These are phyloP conservation scores for Pardosa pseudoannulata DNA, from an alignment of 2,888 invertebrate species.

Conservation along the genomic window DNA sequence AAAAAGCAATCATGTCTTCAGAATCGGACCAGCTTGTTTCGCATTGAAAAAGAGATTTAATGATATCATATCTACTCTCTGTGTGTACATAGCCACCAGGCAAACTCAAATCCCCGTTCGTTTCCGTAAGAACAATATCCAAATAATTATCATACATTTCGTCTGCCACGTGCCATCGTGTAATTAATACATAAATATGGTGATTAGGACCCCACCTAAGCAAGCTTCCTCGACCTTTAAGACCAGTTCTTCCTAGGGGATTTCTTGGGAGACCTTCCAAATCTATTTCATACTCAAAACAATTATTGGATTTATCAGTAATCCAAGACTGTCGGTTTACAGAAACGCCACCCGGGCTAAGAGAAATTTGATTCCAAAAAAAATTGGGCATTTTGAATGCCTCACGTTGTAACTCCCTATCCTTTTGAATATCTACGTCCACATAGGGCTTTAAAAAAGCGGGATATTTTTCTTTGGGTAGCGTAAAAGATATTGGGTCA, in stretches of 20 bases:
- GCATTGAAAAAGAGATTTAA: neutral
- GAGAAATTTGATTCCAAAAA: conserved; percentile 18
- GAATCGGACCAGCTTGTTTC: neutral
- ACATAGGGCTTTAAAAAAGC: conserved; percentile 15
- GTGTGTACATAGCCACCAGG: conserved; percentile 24
- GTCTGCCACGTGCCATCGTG: conserved; percentile 73
- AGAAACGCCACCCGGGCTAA: conserved; percentile 33
- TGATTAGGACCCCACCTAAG: conserved; percentile 78
- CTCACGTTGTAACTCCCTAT: conserved; percentile 18
- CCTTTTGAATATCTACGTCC: conserved; percentile 40
- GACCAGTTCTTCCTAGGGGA: conserved; percentile 77
- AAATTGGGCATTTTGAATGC: conserved; percentile 24
- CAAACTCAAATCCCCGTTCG: neutral
- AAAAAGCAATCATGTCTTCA: conserved; percentile 38
- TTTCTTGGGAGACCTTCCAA: conserved; percentile 74
- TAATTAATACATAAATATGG: conserved; percentile 76
- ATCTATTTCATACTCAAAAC: conserved; percentile 30
- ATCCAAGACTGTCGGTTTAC: conserved; percentile 48
- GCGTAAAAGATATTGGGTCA: conserved; percentile 53
- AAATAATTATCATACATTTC: conserved; percentile 3
- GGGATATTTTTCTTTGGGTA: conserved; percentile 25
- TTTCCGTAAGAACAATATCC: conserved; percentile 20
- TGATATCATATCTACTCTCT: conserved; percentile 11
- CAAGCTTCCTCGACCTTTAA: conserved; percentile 76
- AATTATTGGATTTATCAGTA: neutral